Conservation (phyloP, 2,888 invertebrate species). For the Gnatocerus cornutus region DNA sequence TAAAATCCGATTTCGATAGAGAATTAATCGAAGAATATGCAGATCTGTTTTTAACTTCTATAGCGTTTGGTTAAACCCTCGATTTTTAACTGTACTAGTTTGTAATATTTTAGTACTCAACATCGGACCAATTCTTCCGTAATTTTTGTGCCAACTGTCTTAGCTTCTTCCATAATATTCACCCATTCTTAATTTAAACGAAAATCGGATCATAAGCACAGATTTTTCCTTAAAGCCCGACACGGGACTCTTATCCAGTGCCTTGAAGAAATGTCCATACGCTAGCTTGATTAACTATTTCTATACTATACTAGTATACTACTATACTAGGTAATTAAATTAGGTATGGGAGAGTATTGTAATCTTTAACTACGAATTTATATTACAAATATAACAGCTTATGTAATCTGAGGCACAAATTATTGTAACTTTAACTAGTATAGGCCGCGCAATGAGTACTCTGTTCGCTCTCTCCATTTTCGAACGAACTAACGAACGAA, state of each 20-base stretch:
- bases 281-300: slow-evolving; percentile 2
- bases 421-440: too few relatives aligned
- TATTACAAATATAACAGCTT: neutral
- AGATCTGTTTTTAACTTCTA: too few relatives aligned
- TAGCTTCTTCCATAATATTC: too few relatives aligned
- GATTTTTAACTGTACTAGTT: neutral
- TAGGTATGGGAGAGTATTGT: neutral
- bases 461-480: too few relatives aligned
- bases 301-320: too few relatives aligned
- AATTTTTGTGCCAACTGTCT: slow-evolving; percentile 2
- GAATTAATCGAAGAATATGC: too few relatives aligned
- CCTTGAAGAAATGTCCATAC: slow-evolving; percentile 23
- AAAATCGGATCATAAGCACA: neutral
- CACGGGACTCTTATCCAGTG: slow-evolving; percentile 7
- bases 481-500: too few relatives aligned
- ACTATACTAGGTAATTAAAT: neutral
- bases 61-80: too few relatives aligned
- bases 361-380: slow-evolving; percentile 3
- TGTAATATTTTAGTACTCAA: neutral
- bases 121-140: slow-evolving; percentile 22
- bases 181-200: slow-evolving; percentile 12
- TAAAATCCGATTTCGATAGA: too few relatives aligned
- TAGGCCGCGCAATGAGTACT: too few relatives aligned
- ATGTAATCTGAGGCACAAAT: too few relatives aligned
- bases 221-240: neutral